A percentile compares a stretch with the other conserved stretches of the same genome.
Conservation (phyloP, 2,113 vertebrate genomes). For the Phainopepla nitens region DNA sequence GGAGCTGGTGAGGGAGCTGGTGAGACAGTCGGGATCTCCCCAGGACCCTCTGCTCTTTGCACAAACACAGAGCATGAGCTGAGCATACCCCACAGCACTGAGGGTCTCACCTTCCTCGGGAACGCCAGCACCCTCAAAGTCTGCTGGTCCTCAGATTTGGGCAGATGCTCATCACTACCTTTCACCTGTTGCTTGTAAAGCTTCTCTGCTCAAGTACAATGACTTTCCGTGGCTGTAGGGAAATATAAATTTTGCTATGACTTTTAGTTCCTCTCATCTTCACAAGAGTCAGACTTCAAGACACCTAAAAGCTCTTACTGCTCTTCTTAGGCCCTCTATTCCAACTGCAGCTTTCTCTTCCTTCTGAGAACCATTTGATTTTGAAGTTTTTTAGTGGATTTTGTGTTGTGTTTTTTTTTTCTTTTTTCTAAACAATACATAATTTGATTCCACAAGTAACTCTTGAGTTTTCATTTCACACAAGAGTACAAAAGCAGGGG, state of each 20-base stretch:
- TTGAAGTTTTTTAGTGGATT: not conserved
- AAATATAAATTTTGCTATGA: not conserved
- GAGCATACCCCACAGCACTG: not conserved
- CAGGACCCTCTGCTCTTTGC: not conserved
- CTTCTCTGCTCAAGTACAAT: not conserved
- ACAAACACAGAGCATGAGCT: not conserved
- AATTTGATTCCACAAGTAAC: not conserved
- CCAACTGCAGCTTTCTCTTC: not conserved
- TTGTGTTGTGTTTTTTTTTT: not conserved
- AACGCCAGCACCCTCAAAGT: not conserved
- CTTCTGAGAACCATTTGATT: not conserved
- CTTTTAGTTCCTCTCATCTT: not conserved
- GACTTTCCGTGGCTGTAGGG: not conserved
- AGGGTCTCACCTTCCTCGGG: not conserved
- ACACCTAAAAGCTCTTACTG: not conserved
- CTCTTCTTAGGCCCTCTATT: not conserved
- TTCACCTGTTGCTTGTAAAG: not conserved
- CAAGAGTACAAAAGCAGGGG: accelerated
- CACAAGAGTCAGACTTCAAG: not conserved
- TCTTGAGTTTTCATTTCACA: not conserved
- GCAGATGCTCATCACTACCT: not conserved
- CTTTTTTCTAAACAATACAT: accelerated
- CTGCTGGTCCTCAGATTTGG: not conserved
- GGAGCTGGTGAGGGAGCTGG: not conserved
- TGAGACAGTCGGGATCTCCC: not conserved